Conservation (phyloP, 2,797 vertebrate genomes). For the Synanceia verrucosa region DNA sequence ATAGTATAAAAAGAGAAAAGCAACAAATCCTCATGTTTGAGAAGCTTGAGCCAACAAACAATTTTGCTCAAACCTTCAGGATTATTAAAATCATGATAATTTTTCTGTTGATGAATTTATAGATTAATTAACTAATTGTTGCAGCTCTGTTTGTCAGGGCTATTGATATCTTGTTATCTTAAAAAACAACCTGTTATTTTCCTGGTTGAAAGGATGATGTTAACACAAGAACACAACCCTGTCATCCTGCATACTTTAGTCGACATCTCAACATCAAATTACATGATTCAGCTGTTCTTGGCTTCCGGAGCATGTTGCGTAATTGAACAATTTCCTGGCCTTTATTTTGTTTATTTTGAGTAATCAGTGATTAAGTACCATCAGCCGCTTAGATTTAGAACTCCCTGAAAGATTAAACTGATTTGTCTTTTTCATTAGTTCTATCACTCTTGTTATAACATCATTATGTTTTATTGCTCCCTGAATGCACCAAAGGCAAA, state of each 20-base stretch:
- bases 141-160: too few relatives aligned
- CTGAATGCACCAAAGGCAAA: neutral
- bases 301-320: neutral
- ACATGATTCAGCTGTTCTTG: neutral
- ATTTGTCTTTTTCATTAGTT: neutral
- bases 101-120: neutral
- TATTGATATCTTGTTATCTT: neutral
- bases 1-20: neutral
- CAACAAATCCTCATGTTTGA: neutral
- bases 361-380: neutral
- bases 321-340: neutral
- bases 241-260: neutral
- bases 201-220: neutral
- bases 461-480: conserved; percentile 6
- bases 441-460: neutral
- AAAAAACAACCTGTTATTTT: neutral
- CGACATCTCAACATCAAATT: neutral
- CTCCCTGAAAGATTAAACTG: neutral
- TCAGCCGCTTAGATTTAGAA: neutral
- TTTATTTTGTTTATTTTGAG: neutral
- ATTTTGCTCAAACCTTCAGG: neutral
- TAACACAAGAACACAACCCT: neutral
- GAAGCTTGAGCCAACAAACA: neutral
- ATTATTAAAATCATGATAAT: neutral
- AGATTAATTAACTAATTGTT: too few relatives aligned